A percentile compares a stretch with the other conserved stretches of the same genome.
These are phyloP conservation scores for Drosophila tanythrix DNA, from an alignment of 2,888 invertebrate species.

Conservation along the genomic window DNA sequence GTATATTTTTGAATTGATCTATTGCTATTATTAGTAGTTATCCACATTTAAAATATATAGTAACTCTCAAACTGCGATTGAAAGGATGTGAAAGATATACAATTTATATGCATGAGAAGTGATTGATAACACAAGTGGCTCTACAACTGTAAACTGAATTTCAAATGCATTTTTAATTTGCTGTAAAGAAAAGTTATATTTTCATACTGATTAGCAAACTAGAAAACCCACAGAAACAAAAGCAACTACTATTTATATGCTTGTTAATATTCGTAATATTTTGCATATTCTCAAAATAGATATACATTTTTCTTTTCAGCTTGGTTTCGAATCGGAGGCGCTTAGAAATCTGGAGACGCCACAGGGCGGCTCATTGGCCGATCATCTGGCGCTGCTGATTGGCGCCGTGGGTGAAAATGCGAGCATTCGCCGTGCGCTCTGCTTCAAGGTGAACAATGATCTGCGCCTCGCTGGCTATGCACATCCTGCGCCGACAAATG, in stretches of 20 bases:
- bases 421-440: slow-evolving; percentile 90
- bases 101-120: background rate
- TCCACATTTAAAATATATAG: background rate
- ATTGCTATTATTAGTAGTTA: background rate
- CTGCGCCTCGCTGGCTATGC: slow-evolving; percentile 88
- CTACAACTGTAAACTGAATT: background rate
- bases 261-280: background rate
- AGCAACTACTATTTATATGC: too few relatives aligned
- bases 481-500: slow-evolving; percentile 89
- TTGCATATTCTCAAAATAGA: background rate
- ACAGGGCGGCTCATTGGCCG: slow-evolving; percentile 90
- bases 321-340: slow-evolving; percentile 88
- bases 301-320: slow-evolving; percentile 42
- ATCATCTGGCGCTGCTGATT: slow-evolving; percentile 93
- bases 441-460: slow-evolving; percentile 88
- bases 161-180: background rate
- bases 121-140: background rate
- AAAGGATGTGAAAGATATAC: background rate
- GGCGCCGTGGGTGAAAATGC: slow-evolving; percentile 97
- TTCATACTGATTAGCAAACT: background rate
- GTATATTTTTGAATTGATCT: background rate
- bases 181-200: background rate
- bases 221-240: background rate
- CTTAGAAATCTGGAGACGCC: slow-evolving; percentile 87
- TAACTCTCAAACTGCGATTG: background rate